Base-by-base conservation (phyloP, 2,113 vertebrate genomes). In the Chlamydotis undulata region DNA sequence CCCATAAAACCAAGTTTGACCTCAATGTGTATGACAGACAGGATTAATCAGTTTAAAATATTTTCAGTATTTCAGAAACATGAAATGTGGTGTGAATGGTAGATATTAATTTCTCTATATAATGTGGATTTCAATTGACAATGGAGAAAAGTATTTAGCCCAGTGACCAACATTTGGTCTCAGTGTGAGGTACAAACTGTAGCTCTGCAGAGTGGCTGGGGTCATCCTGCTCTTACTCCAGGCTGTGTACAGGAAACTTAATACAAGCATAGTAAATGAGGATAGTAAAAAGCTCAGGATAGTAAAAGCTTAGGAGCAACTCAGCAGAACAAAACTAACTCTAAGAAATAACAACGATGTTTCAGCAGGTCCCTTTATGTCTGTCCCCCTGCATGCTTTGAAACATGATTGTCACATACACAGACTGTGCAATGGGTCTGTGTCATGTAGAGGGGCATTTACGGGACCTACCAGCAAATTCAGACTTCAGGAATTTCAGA, bases 11-110 rank as follows among this genome's bases (percentile, higher is more conserved):
- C 1, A 2, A 87, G 11, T 81, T 50, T 94, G 87, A 89, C 77
- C 63, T 95, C 63, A 65, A 49, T 86, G 45, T 61, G 33, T 61
- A 29, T 52, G 28, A 61, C 37, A 61, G 67, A 55, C 7, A 74
- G 71, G 50, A 93, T 89, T 89, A 74, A 91, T 81, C 33, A 57
- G n/a, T 65, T 80, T 94, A 7, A 92, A 90, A 69, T 80, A 22
- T 69, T 89, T 83, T 73, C 31, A 50, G 45, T 77, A 83, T 77
- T 91, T 86, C 59, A 82, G 43, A 95, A 86, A 74, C 15, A 56
- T 41, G 13, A 53, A 89, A 75, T 55, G 19, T 25, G 76, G 45
- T 56, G 33, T 56, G 64, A 95, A 63, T 78, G 13, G 37, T 29
- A 84, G 70, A 67, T 68, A 71, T 14, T 61, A 31, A 13, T 87